Evolutionary conservation across 2,888 invertebrate genomes (phyloP).

Genomic region (Agonopterix alstromeriana): DNA sequence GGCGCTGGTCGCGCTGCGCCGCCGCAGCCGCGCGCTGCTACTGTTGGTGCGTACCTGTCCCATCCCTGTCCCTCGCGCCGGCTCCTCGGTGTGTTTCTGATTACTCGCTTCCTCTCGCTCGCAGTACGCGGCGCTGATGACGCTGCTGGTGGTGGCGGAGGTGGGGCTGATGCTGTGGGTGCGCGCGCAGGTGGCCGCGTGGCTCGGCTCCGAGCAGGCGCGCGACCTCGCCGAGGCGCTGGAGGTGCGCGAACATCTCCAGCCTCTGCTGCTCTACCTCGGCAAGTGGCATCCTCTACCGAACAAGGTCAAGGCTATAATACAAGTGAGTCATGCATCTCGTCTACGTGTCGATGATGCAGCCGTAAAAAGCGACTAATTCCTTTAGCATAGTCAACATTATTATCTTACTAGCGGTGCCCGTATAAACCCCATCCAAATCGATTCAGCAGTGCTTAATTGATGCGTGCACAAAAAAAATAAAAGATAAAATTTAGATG

Average conservation of each 20-base stretch:
- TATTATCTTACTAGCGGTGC: too few species aligned
- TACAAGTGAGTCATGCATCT: constrained; percentile 21
- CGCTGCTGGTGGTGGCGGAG: constrained; percentile 21
- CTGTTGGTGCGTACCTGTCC: constrained; percentile 13
- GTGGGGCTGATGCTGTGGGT: constrained; percentile 25
- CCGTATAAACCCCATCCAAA: too few species aligned
- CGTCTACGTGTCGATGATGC: too few species aligned
- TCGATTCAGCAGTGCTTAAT: too few species aligned
- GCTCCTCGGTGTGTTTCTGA: too few species aligned
- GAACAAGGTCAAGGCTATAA: constrained; percentile 22
- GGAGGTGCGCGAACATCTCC: constrained; percentile 25
- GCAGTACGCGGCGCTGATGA: constrained; percentile 30
- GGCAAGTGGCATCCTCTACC: constrained; percentile 34
- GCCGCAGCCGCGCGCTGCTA: constrained; percentile 11
- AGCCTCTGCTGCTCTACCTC: constrained; percentile 29
- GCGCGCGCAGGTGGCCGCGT: constrained; percentile 23
- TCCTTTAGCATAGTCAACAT: too few species aligned
- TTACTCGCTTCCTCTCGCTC: neutral
- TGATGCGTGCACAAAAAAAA: too few species aligned
- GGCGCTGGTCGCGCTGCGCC: constrained; percentile 22
- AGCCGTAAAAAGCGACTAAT: too few species aligned
- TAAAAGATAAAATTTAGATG: too few species aligned
- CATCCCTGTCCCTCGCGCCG: too few species aligned
- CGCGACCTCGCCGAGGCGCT: constrained; percentile 19
- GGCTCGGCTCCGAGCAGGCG: constrained; percentile 23